Percentiles rank a stretch among this genome's conserved stretches.
These are phyloP conservation scores for Cryptocephalus moraei DNA, from an alignment of 2,888 invertebrate species.

Conservation along the genomic window DNA sequence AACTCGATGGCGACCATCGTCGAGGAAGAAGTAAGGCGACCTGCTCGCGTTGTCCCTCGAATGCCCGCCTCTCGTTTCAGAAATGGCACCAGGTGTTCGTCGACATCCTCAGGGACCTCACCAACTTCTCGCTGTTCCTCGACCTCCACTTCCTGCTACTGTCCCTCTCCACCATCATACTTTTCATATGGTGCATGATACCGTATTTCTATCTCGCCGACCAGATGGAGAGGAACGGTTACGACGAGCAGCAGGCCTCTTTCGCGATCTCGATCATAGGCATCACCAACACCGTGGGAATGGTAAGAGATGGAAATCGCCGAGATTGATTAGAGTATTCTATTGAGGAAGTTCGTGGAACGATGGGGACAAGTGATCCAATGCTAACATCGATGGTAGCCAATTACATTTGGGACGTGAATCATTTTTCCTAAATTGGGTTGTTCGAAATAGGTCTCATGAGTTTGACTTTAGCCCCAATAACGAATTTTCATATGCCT, in stretches of 20 bases:
- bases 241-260: slow-evolving; percentile 63
- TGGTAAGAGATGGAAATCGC: slow-evolving; percentile 45
- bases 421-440: no score
- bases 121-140: slow-evolving; percentile 70
- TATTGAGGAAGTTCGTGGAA: no score
- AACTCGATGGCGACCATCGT: slow-evolving; percentile 78
- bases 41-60: neutral
- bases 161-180: slow-evolving; percentile 74
- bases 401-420: no score
- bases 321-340: neutral
- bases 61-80: slow-evolving; percentile 40
- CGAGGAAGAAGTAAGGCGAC: slow-evolving; percentile 55
- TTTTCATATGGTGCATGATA: slow-evolving; percentile 90
- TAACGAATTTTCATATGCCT: no score
- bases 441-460: no score
- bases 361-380: no score
- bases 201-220: slow-evolving; percentile 91
- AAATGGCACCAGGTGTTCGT: slow-evolving; percentile 61
- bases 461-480: no score
- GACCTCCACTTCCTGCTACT: slow-evolving; percentile 69
- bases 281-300: slow-evolving; percentile 81
- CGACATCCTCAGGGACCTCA: slow-evolving; percentile 58
- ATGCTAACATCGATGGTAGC: no score
- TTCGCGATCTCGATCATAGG: slow-evolving; percentile 78
- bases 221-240: slow-evolving; percentile 59